These are phyloP conservation scores for Malurus elegans DNA, from an alignment of 2,113 vertebrate genomes.

Conservation along the genomic window DNA sequence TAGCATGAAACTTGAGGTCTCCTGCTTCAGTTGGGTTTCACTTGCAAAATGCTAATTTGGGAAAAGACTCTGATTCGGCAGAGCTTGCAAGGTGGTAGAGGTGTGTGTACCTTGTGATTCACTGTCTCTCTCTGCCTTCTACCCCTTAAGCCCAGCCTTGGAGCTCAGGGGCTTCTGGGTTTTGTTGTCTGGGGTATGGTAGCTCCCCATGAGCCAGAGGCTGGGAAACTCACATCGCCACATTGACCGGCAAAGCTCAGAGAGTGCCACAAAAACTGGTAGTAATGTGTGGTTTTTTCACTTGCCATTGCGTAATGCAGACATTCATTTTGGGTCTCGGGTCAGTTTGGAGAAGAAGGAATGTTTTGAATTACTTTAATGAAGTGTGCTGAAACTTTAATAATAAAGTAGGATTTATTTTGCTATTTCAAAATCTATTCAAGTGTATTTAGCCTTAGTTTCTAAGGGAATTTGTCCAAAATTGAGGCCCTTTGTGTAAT, in stretches of 20 bases:
- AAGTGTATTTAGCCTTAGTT: neutral
- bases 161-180: neutral
- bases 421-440: neutral
- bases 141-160: neutral
- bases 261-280: neutral
- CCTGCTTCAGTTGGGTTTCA: neutral
- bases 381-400: neutral
- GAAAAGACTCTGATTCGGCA: neutral
- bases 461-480: neutral
- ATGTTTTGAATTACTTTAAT: neutral
- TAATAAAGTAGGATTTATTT: neutral
- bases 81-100: neutral
- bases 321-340: neutral
- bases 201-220: rapidly evolving
- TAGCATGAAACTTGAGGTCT: neutral
- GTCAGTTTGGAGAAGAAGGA: neutral
- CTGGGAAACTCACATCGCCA: rapidly evolving
- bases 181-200: neutral
- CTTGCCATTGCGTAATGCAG: rapidly evolving
- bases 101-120: neutral
- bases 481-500: neutral
- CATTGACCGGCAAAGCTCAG: rapidly evolving
- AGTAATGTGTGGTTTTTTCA: neutral
- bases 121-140: neutral
- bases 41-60: neutral